Evolutionary conservation across 2,113 vertebrate genomes (phyloP), one percentile per base, ranked within the genome.

Genomic region (Actinemys pallida): DNA sequence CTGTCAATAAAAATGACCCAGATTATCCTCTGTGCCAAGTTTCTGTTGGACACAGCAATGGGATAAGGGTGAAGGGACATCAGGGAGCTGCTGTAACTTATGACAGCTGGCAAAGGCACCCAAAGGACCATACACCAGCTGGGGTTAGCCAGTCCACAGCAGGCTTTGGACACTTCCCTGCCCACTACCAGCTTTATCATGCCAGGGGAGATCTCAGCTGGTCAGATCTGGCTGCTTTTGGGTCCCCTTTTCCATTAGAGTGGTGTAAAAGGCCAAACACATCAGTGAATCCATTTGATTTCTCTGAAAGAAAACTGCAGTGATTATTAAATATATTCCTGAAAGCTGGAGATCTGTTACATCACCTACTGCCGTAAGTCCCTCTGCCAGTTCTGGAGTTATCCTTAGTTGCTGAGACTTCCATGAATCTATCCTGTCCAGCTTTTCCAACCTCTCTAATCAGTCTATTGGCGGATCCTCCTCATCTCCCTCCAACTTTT

Each of bases 171-270:
- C 75, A 47, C 24, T 10, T 12, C 75, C 39, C 25, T 27, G 22
- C 25, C 4, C 1, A 80, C 3, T 2, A 0, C 13, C 42, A 56
- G 35, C 5, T 24, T 29, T 45, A 47, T 2, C 11, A 42, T 1
- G 0, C 29, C 13, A 59, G 11, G 20, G 8, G 29, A 25, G 69
- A 54, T 72, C 84, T 87, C 47, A 7, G 24, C 56, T 83, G 42
- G 1, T 1, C 0, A 0, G 1, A 9, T 12, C 10, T 25, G 72
- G 25, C 9, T 65, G 62, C 14, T 65, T 59, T 19, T 17, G 62
- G 31, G 16, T 16, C 14, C 20, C 62, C 2, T 8, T 5, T 45
- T 35, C 47, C 35, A 24, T 16, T n/a, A 39, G 39, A 50, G 31
- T 57, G 1, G 24, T 16, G 76, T 59, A 88, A n/a, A 6, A 83